phyloP scores from a whole-genome alignment of 1,140 invertebrate genomes.

The Euglossa dilemma region DNA sequence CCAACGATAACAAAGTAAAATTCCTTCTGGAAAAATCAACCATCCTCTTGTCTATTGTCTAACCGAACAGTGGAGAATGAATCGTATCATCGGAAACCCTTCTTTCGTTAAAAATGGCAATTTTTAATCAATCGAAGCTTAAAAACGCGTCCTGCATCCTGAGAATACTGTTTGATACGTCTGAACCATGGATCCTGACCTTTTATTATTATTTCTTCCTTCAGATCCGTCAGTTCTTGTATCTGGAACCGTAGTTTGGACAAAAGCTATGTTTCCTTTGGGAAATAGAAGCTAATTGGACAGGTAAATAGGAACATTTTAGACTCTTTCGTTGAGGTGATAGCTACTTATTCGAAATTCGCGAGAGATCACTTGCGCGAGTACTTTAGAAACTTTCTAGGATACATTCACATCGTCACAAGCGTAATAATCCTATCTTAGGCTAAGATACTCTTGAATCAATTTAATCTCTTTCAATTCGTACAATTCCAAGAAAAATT shows the following conservation, averaged over 20 bases:
- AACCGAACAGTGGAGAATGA: too few species aligned
- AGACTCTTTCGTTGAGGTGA: not conserved
- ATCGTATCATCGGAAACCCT: not conserved
- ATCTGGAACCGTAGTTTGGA: too few species aligned
- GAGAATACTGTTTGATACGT: conserved; percentile 55
- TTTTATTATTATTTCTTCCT: conserved; percentile 1
- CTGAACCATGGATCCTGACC: not conserved
- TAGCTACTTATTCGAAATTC: not conserved
- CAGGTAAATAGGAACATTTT: not conserved
- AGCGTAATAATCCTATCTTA: too few species aligned
- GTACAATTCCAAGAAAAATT: too few species aligned
- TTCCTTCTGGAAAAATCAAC: not conserved
- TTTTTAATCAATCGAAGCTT: not conserved
- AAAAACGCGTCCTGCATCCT: not conserved
- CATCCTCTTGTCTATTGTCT: not conserved
- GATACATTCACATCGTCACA: not conserved
- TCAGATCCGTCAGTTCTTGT: not conserved
- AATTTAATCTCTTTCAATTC: too few species aligned
- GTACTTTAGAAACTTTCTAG: not conserved
- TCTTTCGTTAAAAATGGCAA: not conserved
- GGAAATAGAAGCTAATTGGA: not conserved
- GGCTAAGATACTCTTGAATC: too few species aligned
- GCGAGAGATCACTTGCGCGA: not conserved
- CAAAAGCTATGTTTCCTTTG: not conserved
- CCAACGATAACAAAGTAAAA: not conserved